Evolutionary conservation across 2,113 vertebrate species (phyloP).

Genomic region (Coregonus clupeaformis): DNA sequence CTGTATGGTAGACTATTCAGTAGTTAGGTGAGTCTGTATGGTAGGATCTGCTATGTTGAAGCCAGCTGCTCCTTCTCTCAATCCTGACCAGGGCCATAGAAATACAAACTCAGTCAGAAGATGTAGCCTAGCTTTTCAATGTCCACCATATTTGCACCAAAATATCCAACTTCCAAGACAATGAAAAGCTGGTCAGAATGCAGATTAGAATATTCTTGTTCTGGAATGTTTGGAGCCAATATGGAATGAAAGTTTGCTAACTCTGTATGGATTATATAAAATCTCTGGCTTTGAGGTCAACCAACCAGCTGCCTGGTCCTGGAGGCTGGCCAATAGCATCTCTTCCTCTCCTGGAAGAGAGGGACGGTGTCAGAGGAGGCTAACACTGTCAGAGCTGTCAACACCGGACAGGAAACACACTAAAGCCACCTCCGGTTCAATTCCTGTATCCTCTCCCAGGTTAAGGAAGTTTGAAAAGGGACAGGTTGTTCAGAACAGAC

Average conservation of each 20-base stretch:
- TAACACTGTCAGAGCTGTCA: neutral
- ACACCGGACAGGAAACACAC: slow-evolving; percentile 9
- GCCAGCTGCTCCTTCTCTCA: too few relatives aligned
- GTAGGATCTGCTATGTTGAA: too few relatives aligned
- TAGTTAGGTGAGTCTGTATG: too few relatives aligned
- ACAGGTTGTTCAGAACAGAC: neutral
- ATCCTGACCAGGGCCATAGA: too few relatives aligned
- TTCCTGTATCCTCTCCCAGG: slow-evolving; percentile 2
- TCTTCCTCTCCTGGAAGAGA: slow-evolving; percentile 3
- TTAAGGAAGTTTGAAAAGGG: neutral
- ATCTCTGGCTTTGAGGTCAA: neutral
- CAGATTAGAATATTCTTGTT: too few relatives aligned
- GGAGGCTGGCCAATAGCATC: slow-evolving; percentile 1
- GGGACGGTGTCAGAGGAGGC: neutral
- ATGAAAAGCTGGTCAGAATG: neutral
- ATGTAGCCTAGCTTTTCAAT: too few relatives aligned
- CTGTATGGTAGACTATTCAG: too few relatives aligned
- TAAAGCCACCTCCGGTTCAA: neutral
- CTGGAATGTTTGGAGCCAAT: neutral
- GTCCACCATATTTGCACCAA: neutral
- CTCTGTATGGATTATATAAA: neutral
- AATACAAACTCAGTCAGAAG: too few relatives aligned
- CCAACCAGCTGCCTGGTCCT: slow-evolving; percentile 2
- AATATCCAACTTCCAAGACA: neutral
- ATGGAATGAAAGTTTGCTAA: neutral